phyloP scores from a whole-genome alignment of 1,140 invertebrate genomes.

The Papilio polytes region DNA sequence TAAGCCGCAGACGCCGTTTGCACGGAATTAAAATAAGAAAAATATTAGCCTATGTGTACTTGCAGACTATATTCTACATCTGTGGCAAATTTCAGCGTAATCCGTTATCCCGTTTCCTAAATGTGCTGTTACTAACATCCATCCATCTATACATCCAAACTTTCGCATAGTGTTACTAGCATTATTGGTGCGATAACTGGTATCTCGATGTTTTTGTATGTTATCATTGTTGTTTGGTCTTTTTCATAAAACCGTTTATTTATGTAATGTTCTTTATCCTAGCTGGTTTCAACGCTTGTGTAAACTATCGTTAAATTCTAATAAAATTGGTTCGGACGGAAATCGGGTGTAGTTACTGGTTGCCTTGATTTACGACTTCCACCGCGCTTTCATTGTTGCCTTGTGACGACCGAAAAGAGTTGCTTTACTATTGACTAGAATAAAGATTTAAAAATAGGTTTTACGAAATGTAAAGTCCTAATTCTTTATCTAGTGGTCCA shows the following conservation, averaged over 20 bases:
- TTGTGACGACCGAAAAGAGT: not conserved
- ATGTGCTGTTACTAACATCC: too few species aligned
- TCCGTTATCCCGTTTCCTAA: too few species aligned
- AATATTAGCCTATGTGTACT: too few species aligned
- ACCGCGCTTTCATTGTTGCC: not conserved
- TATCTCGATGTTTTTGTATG: too few species aligned
- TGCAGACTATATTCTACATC: too few species aligned
- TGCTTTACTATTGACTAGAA: not conserved
- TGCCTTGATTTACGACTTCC: constrained; percentile 31
- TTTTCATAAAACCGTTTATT: not conserved
- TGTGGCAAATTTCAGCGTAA: too few species aligned
- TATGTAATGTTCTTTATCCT: not conserved
- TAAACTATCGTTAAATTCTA: constrained; percentile 16
- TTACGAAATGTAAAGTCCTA: not conserved
- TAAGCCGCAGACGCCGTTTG: too few species aligned
- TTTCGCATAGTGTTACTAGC: too few species aligned
- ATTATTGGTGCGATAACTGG: too few species aligned
- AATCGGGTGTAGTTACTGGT: constrained; percentile 17
- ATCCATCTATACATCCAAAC: too few species aligned
- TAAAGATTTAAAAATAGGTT: not conserved
- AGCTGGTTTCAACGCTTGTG: constrained; percentile 6
- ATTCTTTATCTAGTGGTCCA: not conserved
- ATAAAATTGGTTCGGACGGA: constrained; percentile 16
- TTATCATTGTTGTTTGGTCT: not conserved
- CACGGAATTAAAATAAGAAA: too few species aligned